These are phyloP conservation scores for Drosophila austrosaltans DNA, from an alignment of 2,888 invertebrate species.

Conservation along the genomic window DNA sequence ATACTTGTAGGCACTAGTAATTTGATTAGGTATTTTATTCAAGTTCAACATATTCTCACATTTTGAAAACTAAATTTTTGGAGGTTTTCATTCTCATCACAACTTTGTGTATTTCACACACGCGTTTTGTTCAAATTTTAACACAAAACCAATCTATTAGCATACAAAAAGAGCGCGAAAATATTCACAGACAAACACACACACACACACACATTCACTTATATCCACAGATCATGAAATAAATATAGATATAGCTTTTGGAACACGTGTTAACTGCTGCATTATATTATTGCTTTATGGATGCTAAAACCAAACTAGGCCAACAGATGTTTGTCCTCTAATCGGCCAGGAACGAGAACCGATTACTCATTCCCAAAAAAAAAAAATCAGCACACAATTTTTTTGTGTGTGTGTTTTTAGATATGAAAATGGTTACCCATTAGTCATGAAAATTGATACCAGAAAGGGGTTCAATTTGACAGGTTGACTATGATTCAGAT, in stretches of 20 bases:
- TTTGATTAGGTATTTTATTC: too few relatives aligned
- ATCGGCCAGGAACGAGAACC: neutral
- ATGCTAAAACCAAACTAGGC: conserved; percentile 14
- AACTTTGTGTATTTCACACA: neutral
- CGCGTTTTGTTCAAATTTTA: neutral
- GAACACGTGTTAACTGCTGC: conserved; percentile 22
- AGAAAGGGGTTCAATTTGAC: neutral
- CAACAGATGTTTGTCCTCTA: conserved; percentile 35
- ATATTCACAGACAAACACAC: neutral
- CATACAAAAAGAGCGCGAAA: conserved; percentile 9
- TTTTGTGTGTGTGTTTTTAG: conserved; percentile 34
- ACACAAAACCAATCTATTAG: conserved; percentile 3
- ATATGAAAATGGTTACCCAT: conserved; percentile 24
- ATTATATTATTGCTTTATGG: conserved; percentile 22
- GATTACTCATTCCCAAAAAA: conserved; percentile 48
- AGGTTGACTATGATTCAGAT: conserved; percentile 19
- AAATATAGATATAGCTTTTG: neutral
- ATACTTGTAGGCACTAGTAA: too few relatives aligned
- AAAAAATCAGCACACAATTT: conserved; percentile 46
- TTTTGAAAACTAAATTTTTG: neutral
- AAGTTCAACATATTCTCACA: neutral
- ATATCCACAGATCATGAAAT: neutral
- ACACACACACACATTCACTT: neutral
- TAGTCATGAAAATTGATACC: conserved; percentile 14
- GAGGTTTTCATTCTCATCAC: neutral